Conservation (phyloP, 2,888 invertebrate species). For the Lottia gigantea region DNA sequence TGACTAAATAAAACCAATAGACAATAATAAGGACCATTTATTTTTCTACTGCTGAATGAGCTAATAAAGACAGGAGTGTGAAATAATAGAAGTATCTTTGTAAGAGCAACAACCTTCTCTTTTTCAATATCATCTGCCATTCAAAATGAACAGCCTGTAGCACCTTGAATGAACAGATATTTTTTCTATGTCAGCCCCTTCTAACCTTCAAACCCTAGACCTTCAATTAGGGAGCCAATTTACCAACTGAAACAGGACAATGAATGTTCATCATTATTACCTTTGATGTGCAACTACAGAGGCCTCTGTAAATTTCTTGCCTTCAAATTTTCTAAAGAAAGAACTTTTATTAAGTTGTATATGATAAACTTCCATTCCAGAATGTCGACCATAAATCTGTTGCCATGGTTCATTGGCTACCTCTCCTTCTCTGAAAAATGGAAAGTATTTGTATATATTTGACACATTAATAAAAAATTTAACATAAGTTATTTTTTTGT, state of each 20-base stretch:
- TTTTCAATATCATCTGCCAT: background rate
- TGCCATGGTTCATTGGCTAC: conserved; percentile 97
- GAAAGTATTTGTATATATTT: no score
- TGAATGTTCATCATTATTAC: conserved; percentile 73
- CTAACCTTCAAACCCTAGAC: no score
- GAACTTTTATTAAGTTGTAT: conserved; percentile 92
- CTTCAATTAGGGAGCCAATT: no score
- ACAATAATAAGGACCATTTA: no score
- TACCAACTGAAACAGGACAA: background rate
- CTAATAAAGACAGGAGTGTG: no score
- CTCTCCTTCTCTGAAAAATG: conserved; percentile 82
- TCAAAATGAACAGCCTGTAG: background rate
- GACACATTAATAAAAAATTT: no score
- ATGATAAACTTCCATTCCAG: conserved; percentile 98
- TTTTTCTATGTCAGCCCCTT: no score
- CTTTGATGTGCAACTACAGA: conserved; percentile 98
- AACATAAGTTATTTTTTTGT: no score
- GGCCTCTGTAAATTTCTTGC: conserved; percentile 97
- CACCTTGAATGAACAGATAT: background rate
- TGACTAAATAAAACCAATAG: no score
- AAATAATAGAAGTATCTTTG: no score
- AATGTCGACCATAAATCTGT: conserved; percentile 94
- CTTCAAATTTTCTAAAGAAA: conserved; percentile 97
- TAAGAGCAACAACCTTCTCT: background rate
- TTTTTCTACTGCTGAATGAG: no score